Evolutionary conservation across 2,113 vertebrate genomes (phyloP).

Genomic region (Semicossyphus pulcher): DNA sequence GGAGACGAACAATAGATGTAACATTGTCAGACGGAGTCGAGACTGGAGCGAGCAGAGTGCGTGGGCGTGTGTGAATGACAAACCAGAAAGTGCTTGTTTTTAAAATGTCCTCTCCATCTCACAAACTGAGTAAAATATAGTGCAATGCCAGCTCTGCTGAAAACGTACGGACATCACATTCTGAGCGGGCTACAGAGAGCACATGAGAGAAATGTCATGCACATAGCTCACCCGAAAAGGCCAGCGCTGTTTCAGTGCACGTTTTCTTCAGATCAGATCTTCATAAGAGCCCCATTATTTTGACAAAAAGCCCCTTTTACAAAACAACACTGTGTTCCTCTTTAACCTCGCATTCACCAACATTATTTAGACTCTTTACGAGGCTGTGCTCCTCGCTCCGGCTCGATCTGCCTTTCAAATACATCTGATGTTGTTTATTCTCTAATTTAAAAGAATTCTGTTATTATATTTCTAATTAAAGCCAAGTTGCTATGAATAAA

Average conservation of each 20-base stretch:
- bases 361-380: neutral
- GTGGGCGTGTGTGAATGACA: conserved; percentile 71
- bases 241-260: conserved; percentile 38
- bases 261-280: conserved; percentile 39
- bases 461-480: conserved; percentile 55
- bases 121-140: conserved; percentile 53
- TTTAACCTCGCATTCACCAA: conserved; percentile 5
- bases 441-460: conserved; percentile 12
- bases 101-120: conserved; percentile 59
- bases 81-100: conserved; percentile 61
- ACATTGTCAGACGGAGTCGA: conserved; percentile 48
- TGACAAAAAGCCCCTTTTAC: conserved; percentile 36
- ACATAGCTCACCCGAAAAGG: conserved; percentile 72
- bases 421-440: neutral
- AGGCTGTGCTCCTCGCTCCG: neutral
- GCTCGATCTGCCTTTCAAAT: neutral
- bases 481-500: conserved; percentile 58
- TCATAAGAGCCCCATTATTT: conserved; percentile 36
- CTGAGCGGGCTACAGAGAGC: conserved; percentile 24
- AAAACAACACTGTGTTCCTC: conserved; percentile 11
- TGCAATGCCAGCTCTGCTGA: conserved; percentile 46
- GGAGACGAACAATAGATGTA: conserved; percentile 43
- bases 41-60: conserved; percentile 31
- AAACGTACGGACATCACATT: conserved; percentile 49
- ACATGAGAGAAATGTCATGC: conserved; percentile 65